These are phyloP conservation scores for Morinoia aosen DNA, from an alignment of 2,888 invertebrate species.

Conservation along the genomic window DNA sequence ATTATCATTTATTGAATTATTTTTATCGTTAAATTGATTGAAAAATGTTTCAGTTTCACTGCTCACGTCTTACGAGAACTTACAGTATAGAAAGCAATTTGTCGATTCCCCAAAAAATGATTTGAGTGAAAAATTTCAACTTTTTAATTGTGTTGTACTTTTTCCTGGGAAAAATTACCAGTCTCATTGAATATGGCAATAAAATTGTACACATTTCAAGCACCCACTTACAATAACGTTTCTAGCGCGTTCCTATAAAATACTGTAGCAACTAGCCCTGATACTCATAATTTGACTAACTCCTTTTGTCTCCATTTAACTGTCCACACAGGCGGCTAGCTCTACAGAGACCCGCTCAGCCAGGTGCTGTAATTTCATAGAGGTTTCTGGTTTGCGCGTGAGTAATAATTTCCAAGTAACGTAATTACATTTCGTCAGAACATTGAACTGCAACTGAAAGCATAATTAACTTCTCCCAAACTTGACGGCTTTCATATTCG, in stretches of 20 bases:
- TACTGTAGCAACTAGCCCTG: not conserved
- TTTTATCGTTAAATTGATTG: no score
- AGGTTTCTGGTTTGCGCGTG: not conserved
- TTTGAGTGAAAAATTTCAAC: no score
- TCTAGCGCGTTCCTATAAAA: not conserved
- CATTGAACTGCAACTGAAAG: not conserved
- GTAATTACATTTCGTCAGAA: not conserved
- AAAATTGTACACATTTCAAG: not conserved
- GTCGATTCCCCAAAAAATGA: no score
- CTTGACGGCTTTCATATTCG: not conserved
- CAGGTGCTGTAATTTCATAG: not conserved
- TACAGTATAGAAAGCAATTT: no score
- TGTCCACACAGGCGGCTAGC: not conserved
- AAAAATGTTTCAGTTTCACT: no score
- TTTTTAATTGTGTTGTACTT: no score
- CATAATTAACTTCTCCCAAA: not conserved
- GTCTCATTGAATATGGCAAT: not conserved
- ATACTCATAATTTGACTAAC: not conserved
- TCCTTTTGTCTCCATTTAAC: not conserved
- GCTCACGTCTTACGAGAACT: no score
- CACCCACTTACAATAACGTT: not conserved
- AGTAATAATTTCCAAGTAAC: not conserved
- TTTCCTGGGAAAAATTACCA: no score
- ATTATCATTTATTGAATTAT: no score
- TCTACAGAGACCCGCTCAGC: not conserved